phyloP scores from a whole-genome alignment of 2,888 invertebrate genomes.

The Phortica magna region DNA sequence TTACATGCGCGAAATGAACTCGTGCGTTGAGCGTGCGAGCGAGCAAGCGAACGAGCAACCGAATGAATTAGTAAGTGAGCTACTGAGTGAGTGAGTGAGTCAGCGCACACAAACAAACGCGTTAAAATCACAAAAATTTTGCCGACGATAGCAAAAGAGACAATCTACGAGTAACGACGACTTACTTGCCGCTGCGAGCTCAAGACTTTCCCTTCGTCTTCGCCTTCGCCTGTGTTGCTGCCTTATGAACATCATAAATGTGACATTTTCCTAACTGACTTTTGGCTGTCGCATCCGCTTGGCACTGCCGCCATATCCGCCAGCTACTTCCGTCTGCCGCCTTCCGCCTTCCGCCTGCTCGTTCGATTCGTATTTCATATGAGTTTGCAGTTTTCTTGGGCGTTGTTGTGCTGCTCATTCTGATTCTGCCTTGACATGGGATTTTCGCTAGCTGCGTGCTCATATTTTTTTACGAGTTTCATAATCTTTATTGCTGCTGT shows the following conservation, averaged over 20 bases:
- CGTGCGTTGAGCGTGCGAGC: neutral
- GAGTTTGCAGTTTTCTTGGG: slow-evolving; percentile 27
- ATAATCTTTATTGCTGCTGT: slow-evolving; percentile 25
- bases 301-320: too few relatives aligned
- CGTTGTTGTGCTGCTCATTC: neutral
- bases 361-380: slow-evolving; percentile 11
- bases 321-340: too few relatives aligned
- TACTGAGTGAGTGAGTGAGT: neutral
- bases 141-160: slow-evolving; percentile 9
- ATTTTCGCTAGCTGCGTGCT: slow-evolving; percentile 5
- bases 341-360: neutral
- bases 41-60: neutral
- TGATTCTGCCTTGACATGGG: neutral
- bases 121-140: slow-evolving; percentile 23
- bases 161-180: neutral
- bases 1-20: slow-evolving; percentile 12
- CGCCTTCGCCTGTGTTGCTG: neutral
- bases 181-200: neutral
- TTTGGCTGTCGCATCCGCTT: neutral
- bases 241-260: slow-evolving; percentile 22
- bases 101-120: neutral
- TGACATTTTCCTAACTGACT: slow-evolving; percentile 24
- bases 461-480: slow-evolving; percentile 27
- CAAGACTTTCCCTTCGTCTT: neutral
- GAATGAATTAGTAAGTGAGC: neutral